Evolutionary conservation across 1,140 invertebrate species (phyloP).

Genomic region (Zaprionus ornatus): DNA sequence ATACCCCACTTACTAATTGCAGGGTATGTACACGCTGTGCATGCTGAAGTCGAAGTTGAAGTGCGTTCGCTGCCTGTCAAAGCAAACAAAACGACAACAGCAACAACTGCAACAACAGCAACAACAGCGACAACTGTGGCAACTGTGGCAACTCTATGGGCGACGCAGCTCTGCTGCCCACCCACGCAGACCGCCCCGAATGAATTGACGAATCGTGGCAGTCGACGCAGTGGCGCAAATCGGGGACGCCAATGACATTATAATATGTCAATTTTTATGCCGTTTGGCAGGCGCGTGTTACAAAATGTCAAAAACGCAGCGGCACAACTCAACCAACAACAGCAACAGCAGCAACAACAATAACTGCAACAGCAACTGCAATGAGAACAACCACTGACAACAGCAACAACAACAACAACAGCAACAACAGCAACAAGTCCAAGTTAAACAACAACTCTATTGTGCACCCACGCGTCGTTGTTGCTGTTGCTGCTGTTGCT

Average conservation of each 20-base stretch:
- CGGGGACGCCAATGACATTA: slow-evolving; percentile 80
- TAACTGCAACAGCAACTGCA: slow-evolving; percentile 22
- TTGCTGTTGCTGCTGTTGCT: slow-evolving; percentile 10
- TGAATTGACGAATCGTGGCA: slow-evolving; percentile 62
- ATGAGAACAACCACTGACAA: slow-evolving; percentile 25
- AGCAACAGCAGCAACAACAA: slow-evolving; percentile 7
- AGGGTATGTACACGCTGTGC: not conserved
- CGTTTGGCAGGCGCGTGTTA: slow-evolving; percentile 79
- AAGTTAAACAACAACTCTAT: slow-evolving; percentile 70
- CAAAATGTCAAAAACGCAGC: slow-evolving; percentile 80
- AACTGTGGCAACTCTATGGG: slow-evolving; percentile 31
- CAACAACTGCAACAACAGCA: slow-evolving; percentile 35
- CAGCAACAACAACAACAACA: slow-evolving; percentile 31
- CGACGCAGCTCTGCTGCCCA: slow-evolving; percentile 42
- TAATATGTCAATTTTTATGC: slow-evolving; percentile 83
- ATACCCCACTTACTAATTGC: not conserved
- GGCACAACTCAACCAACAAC: slow-evolving; percentile 16
- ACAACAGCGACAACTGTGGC: slow-evolving; percentile 16
- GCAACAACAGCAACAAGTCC: slow-evolving; percentile 1
- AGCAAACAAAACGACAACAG: slow-evolving; percentile 55
- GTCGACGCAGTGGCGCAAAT: slow-evolving; percentile 79
- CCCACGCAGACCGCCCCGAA: slow-evolving; percentile 62
- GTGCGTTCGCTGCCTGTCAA: slow-evolving; percentile 52
- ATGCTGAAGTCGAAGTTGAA: slow-evolving; percentile 31
- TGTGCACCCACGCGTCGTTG: slow-evolving; percentile 68